Evolutionary conservation across 2,888 invertebrate genomes (phyloP).

Genomic region (Tetragonisca angustula): DNA sequence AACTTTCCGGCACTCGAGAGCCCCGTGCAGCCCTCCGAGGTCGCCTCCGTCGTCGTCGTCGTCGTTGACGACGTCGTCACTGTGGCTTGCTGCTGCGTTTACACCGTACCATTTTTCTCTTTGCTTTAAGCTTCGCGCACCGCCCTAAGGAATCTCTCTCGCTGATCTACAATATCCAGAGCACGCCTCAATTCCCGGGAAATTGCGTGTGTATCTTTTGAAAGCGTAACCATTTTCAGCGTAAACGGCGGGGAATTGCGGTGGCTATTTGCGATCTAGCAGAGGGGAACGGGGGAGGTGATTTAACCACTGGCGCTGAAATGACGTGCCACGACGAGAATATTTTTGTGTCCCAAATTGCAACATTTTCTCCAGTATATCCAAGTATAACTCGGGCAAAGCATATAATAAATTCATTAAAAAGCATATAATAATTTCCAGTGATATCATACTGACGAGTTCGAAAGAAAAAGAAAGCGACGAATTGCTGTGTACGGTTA

Average conservation of each 20-base stretch:
- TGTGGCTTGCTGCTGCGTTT: conserved; percentile 54
- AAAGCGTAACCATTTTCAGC: conserved; percentile 5
- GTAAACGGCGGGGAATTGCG: not conserved
- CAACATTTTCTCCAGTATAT: too few relatives aligned
- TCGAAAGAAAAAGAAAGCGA: too few relatives aligned
- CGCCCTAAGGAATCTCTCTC: conserved; percentile 16
- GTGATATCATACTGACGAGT: too few relatives aligned
- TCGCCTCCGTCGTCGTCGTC: conserved; percentile 22
- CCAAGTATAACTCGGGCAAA: too few relatives aligned
- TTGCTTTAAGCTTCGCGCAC: conserved; percentile 3
- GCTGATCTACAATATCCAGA: conserved; percentile 26
- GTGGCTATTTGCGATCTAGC: not conserved
- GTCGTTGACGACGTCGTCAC: conserved; percentile 19
- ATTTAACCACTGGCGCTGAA: too few relatives aligned
- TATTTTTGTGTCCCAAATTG: too few relatives aligned
- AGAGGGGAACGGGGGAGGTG: too few relatives aligned
- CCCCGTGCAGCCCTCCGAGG: conserved; percentile 60
- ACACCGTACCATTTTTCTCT: conserved; percentile 52
- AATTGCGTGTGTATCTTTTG: conserved; percentile 15
- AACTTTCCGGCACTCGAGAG: conserved; percentile 69
- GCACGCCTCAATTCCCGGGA: not conserved
- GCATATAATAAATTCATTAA: too few relatives aligned
- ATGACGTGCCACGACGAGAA: too few relatives aligned
- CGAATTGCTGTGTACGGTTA: too few relatives aligned
- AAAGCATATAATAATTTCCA: too few relatives aligned